Evolutionary conservation across 2,888 invertebrate species (phyloP).

Genomic region (Drosophila pseudotakahashii): DNA sequence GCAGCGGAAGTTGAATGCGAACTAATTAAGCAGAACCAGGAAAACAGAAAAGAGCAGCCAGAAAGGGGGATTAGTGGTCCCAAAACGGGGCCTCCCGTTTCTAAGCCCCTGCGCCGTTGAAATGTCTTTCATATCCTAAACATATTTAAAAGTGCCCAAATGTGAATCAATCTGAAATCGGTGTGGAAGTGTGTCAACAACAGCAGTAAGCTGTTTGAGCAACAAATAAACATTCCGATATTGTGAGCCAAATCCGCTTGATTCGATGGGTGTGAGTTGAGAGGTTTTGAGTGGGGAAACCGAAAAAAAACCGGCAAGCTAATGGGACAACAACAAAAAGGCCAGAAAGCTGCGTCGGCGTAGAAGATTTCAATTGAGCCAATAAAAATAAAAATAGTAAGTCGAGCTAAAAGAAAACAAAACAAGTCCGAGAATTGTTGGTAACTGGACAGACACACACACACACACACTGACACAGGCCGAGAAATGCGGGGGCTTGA

Average conservation of each 20-base stretch:
- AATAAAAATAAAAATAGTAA: constrained; percentile 50
- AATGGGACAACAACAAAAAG: constrained; percentile 8
- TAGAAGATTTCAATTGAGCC: constrained; percentile 36
- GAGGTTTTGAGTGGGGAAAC: constrained; percentile 15
- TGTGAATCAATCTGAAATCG: constrained; percentile 7
- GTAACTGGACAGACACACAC: constrained; percentile 45
- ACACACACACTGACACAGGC: constrained; percentile 15
- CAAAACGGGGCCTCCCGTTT: constrained; percentile 23
- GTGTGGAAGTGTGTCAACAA: constrained; percentile 50
- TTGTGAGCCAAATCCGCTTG: constrained; percentile 31
- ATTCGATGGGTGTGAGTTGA: not conserved
- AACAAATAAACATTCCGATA: constrained; percentile 33
- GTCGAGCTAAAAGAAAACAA: constrained; percentile 60
- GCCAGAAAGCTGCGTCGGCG: constrained; percentile 51
- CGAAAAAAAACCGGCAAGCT: constrained; percentile 30
- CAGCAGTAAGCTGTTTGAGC: constrained; percentile 30
- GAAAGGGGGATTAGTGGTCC: constrained; percentile 10
- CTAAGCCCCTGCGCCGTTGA: constrained; percentile 1
- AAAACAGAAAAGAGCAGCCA: constrained; percentile 12
- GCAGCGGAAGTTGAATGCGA: constrained; percentile 69
- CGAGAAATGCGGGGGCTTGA: constrained; percentile 65
- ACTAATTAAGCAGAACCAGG: constrained; percentile 64
- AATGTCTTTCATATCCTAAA: constrained; percentile 5
- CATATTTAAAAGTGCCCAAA: constrained; percentile 13
- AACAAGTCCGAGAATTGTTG: constrained; percentile 45